Percentiles rank a stretch among this genome's conserved stretches.
Conservation (phyloP, 2,888 invertebrate genomes). For the Xanthostigma xanthostigma region DNA sequence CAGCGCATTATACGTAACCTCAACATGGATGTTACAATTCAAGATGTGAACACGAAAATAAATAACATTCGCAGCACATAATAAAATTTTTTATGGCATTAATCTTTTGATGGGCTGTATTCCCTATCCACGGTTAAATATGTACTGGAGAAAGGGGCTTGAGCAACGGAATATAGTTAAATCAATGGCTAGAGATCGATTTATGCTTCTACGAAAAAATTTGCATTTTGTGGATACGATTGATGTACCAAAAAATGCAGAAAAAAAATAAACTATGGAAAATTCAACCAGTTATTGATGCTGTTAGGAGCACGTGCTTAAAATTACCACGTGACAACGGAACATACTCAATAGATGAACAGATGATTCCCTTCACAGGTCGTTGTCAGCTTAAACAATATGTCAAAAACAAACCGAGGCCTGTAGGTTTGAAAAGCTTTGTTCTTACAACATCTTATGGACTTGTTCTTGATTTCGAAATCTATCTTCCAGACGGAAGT, state of each 20-base stretch:
- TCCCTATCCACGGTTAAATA: slow-evolving; percentile 11
- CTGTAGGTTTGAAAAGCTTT: slow-evolving; percentile 22
- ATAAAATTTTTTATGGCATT: slow-evolving; percentile 5
- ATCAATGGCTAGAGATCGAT: slow-evolving; percentile 13
- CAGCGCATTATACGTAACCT: no score
- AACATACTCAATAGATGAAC: slow-evolving; percentile 15
- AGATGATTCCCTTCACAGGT: slow-evolving; percentile 19
- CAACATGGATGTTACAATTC: no score
- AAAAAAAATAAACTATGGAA: slow-evolving; percentile 13
- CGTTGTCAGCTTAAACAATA: slow-evolving; percentile 13
- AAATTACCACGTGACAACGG: no score
- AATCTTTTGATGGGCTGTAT: slow-evolving; percentile 12
- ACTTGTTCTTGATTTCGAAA: slow-evolving; percentile 16
- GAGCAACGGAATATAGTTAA: slow-evolving; percentile 7
- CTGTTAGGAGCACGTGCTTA: slow-evolving; percentile 16
- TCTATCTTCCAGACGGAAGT: slow-evolving; percentile 16
- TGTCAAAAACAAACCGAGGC: slow-evolving; percentile 19
- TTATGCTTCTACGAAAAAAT: slow-evolving; percentile 12
- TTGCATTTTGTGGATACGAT: slow-evolving; percentile 11
- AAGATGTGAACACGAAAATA: no score
- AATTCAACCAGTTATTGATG: slow-evolving; percentile 17
- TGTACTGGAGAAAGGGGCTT: slow-evolving; percentile 8
- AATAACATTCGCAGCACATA: no score
- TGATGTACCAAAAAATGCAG: slow-evolving; percentile 7
- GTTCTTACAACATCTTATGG: slow-evolving; percentile 17